Evolutionary conservation across 2,888 invertebrate genomes (phyloP).

Genomic region (Tachystola acroxantha): DNA sequence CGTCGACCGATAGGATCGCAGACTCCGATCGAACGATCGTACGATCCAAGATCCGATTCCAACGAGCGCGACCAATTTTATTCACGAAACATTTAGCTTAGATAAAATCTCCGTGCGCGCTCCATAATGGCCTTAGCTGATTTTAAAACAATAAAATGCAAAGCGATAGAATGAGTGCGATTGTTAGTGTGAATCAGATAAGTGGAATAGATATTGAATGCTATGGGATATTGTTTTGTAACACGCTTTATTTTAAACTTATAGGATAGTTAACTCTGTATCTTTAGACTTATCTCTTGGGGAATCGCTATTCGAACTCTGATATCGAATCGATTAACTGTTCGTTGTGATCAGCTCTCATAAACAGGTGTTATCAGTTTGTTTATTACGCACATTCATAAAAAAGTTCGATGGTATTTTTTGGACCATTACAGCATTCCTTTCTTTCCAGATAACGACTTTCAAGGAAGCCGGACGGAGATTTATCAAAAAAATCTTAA

Average conservation of each 20-base stretch:
- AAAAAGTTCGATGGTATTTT: slow-evolving; percentile 6
- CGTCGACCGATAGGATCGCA: slow-evolving; percentile 50
- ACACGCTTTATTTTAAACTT: slow-evolving; percentile 37
- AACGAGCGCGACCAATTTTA: slow-evolving; percentile 71
- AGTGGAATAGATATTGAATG: slow-evolving; percentile 48
- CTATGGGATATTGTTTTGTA: slow-evolving; percentile 40
- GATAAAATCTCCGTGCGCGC: slow-evolving; percentile 60
- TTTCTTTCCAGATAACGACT: slow-evolving; percentile 33
- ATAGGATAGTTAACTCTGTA: slow-evolving; percentile 29
- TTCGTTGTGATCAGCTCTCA: too few species aligned
- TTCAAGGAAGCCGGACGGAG: slow-evolving; percentile 41
- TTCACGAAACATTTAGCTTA: slow-evolving; percentile 69
- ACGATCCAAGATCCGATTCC: slow-evolving; percentile 56
- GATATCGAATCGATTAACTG: slow-evolving; percentile 18
- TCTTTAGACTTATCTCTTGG: slow-evolving; percentile 23
- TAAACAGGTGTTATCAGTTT: not conserved
- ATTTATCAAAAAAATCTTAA: slow-evolving; percentile 58
- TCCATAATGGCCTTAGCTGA: slow-evolving; percentile 40
- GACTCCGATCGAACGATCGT: slow-evolving; percentile 40
- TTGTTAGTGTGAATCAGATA: slow-evolving; percentile 69
- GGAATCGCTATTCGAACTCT: slow-evolving; percentile 17
- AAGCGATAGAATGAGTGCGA: slow-evolving; percentile 48
- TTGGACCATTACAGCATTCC: slow-evolving; percentile 10
- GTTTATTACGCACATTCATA: not conserved
- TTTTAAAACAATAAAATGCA: slow-evolving; percentile 61